Evolutionary conservation across 1,140 invertebrate genomes (phyloP).

Genomic region (Hyles vespertilio): DNA sequence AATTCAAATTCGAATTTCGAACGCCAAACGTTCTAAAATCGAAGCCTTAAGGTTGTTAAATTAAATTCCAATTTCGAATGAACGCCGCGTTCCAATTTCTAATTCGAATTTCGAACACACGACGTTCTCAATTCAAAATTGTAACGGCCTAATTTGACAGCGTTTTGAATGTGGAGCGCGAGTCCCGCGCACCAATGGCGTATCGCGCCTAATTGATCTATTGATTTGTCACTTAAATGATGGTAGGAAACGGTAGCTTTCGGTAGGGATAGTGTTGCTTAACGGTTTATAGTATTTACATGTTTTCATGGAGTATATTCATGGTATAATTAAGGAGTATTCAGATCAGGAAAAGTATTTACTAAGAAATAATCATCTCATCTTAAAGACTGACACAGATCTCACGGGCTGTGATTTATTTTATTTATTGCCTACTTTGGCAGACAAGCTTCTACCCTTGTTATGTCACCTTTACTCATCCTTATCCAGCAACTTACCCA

Average conservation of each 20-base stretch:
- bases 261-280: too few relatives aligned
- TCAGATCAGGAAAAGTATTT: too few relatives aligned
- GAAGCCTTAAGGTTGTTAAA: neutral
- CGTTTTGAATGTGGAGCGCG: conserved; percentile 5
- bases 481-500: too few relatives aligned
- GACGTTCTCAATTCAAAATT: conserved; percentile 6
- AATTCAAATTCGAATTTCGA: conserved; percentile 1
- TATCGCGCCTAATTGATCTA: conserved; percentile 8
- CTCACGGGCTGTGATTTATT: too few relatives aligned
- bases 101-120: neutral
- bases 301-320: too few relatives aligned
- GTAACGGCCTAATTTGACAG: conserved; percentile 9
- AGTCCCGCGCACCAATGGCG: conserved; percentile 1
- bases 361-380: too few relatives aligned
- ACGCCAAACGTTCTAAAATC: conserved; percentile 3
- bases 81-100: neutral
- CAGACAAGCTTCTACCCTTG: too few relatives aligned
- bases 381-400: too few relatives aligned
- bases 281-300: too few relatives aligned
- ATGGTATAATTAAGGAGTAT: too few relatives aligned
- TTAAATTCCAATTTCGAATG: neutral
- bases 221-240: conserved; percentile 5
- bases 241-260: conserved; percentile 3
- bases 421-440: too few relatives aligned
- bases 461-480: too few relatives aligned